Evolutionary conservation across 2,113 vertebrate species (phyloP).

Genomic region (Podarcis raffonei): DNA sequence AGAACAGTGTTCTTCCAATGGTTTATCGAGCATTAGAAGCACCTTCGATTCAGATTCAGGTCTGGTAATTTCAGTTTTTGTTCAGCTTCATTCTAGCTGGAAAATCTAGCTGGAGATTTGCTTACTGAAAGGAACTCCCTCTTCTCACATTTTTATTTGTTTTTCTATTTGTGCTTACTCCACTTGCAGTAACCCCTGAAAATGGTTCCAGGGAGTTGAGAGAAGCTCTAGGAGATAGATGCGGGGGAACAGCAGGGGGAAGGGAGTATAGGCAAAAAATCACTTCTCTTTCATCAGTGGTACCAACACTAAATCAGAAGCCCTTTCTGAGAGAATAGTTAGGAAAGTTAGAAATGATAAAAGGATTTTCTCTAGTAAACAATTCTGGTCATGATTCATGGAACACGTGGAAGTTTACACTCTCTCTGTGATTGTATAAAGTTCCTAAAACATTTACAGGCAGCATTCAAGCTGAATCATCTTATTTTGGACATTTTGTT

Average conservation of each 20-base stretch:
- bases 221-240: no score
- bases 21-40: constrained; percentile 96
- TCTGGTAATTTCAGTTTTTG: constrained; percentile 56
- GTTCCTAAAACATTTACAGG: not conserved
- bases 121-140: not conserved
- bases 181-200: no score
- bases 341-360: no score
- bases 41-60: constrained; percentile 98
- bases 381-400: not conserved
- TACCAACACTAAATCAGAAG: no score
- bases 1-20: constrained; percentile 94
- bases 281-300: no score
- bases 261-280: no score
- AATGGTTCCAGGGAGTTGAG: no score
- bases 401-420: not conserved
- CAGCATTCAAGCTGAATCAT: not conserved
- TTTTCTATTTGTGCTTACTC: not conserved
- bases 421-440: not conserved
- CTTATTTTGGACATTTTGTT: not conserved
- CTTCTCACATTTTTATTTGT: not conserved
- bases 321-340: no score
- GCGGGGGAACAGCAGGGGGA: no score
- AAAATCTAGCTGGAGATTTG: no score
- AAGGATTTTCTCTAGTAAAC: not conserved
- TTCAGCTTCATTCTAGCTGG: not conserved